Percentiles rank a stretch among this genome's conserved stretches.
These are phyloP conservation scores for Biston betularia DNA, from an alignment of 2,888 invertebrate genomes.

Conservation along the genomic window DNA sequence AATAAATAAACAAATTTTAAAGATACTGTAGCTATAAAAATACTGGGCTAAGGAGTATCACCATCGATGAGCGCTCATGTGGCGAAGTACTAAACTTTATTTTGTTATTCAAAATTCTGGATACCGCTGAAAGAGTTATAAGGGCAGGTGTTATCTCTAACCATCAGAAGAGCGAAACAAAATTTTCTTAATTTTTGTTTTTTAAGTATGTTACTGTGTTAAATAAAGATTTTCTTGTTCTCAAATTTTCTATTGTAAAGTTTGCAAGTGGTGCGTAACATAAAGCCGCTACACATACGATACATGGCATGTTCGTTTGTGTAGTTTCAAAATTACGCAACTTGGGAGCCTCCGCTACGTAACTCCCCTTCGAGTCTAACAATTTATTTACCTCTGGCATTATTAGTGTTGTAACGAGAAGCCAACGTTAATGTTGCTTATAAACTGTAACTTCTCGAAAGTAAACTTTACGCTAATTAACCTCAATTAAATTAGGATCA, in stretches of 20 bases:
- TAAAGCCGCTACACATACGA: constrained; percentile 6
- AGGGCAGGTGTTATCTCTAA: too few species aligned
- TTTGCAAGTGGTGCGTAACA: constrained; percentile 22
- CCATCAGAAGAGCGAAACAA: too few species aligned
- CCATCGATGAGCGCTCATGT: too few species aligned
- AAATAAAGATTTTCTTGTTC: constrained; percentile 8
- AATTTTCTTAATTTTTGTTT: too few species aligned
- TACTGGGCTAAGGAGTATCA: too few species aligned
- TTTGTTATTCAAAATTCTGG: too few species aligned
- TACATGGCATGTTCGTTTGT: constrained; percentile 37
- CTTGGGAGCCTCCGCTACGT: constrained; percentile 49
- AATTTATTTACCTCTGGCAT: constrained; percentile 57
- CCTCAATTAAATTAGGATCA: constrained; percentile 44
- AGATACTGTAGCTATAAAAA: too few species aligned
- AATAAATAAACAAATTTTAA: too few species aligned
- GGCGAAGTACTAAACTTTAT: too few species aligned
- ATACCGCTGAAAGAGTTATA: too few species aligned
- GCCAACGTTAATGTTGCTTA: constrained; percentile 50
- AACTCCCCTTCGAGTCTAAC: constrained; percentile 52
- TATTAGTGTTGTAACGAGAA: constrained; percentile 52
- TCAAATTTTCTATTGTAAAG: constrained; percentile 12
- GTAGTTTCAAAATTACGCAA: constrained; percentile 53
- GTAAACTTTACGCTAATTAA: constrained; percentile 52
- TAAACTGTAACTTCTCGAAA: constrained; percentile 49
- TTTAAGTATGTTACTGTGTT: constrained; percentile 9